Evolutionary conservation across 1,140 invertebrate genomes (phyloP), one percentile per base, ranked within the genome.

Genomic region (Bombus impatiens): DNA sequence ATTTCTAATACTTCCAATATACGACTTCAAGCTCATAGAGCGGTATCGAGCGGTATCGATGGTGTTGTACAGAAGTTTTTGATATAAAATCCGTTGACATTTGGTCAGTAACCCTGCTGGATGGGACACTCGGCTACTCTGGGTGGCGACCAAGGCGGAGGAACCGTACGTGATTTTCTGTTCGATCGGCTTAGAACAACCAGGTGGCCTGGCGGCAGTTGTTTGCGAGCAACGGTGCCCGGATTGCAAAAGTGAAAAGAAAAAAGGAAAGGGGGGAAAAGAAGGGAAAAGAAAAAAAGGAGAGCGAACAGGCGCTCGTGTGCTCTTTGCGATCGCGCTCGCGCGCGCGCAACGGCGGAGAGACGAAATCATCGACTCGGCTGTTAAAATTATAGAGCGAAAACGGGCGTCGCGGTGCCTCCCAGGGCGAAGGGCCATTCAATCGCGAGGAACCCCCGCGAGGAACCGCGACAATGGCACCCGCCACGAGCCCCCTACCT

Each of bases 351-450:
- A 59, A 59, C 57, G 59, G 67, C 77, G 68, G 77, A 83, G 85
- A 83, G 62, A 93, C 91, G 89, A 93, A 94, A 92, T 94, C 89
- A 92, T 93, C 91, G 92, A 92, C 88, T 90, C 91, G 92, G 84
- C 90, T 91, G 89, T 91, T 91, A 93, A 95, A 95, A 95, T 95
- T 95, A 94, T 93, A 94, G 94, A 94, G 94, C 92, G 91, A 89
- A 87, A 91, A 87, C 93, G 77, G 86, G 93, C 92, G 94, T 94
- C 93, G 88, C 88, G 93, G 93, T 94, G 93, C 94, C 94, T 95
- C 95, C 95, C 94, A 95, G 94, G 92, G 95, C 92, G 94, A 89
- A 86, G 88, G 88, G 89, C 92, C 86, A 95, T 95, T 94, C 92
- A 95, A 90, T 92, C 90, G 90, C 91, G 88, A 84, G 92, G 94